Base-by-base conservation (phyloP, 2,888 invertebrate species). In the Tachina grossa region DNA sequence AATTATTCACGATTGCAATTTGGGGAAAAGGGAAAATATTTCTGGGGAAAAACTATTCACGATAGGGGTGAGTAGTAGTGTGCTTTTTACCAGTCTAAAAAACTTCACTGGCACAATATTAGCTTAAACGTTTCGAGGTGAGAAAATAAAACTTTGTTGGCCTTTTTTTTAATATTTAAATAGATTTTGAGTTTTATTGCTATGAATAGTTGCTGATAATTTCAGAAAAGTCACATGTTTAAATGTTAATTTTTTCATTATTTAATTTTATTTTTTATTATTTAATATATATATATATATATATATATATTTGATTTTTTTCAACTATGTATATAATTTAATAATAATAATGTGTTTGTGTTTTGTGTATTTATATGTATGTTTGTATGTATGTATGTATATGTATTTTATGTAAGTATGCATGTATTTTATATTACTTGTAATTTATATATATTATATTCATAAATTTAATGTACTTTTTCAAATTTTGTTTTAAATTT, bases 201-300 rank as follows among this genome's bases (percentile, higher is more conserved):
- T 85, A 85, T 85, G 84, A 85, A 85, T 85, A 85, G 81, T 85
- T 81, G 72, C 72, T 78, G 77, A 85, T 85, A 81, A 81, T 81
- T 77, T 81, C 77, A 85, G 80, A 81, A 85, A 85, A 85, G 81
- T 85, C 84, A 85, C 81, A 76, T 75, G 74, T 79, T 83, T 78
- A 78, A 78, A 76, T 76, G 65, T 79, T 69, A 51, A 45, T 66
- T 71, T 79, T 41, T 78, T 59, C 55, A 59, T 63, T 72, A 22
- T 47, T 74, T 55, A 53, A 41, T 66, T 74, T 74, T 69, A 49
- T 78, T 72, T 57, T 65, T 72, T 22, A 72, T 69, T 61, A 65
- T 53, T 47, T 59, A 19, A 47, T 59, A 55, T 68, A 57, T 69
- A 66, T 59, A 55, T 68, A 57, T 69, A 66, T 59, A n/a, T 53